A percentile compares a stretch with the other conserved stretches of the same genome.
Evolutionary conservation across 2,113 vertebrate genomes (phyloP).

Genomic region (Malurus elegans): DNA sequence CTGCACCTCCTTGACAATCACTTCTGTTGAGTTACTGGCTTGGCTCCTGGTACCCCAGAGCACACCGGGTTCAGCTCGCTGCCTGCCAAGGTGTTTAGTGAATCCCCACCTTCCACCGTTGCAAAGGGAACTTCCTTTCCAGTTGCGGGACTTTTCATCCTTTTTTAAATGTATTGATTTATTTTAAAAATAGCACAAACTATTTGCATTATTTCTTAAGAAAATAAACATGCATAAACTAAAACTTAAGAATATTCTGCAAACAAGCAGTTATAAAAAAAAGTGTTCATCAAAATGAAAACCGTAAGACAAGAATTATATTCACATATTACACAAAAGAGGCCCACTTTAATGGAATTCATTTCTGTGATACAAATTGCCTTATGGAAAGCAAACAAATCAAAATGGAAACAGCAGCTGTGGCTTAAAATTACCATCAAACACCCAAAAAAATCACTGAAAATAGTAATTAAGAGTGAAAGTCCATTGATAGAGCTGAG

Average conservation of each 20-base stretch:
- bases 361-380: constrained; percentile 43
- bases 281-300: not conserved
- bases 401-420: constrained; percentile 53
- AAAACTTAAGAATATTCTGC: not conserved
- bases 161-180: not conserved
- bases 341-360: constrained; percentile 13
- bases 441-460: constrained; percentile 8
- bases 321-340: constrained; percentile 8
- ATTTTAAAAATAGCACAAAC: not conserved
- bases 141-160: not conserved
- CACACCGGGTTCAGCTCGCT: fast-evolving
- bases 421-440: constrained; percentile 48
- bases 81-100: not conserved
- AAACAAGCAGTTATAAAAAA: constrained; percentile 2
- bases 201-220: not conserved
- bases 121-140: not conserved
- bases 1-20: too few relatives aligned
- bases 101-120: not conserved
- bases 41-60: fast-evolving
- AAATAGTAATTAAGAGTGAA: constrained; percentile 53
- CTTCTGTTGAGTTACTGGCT: not conserved
- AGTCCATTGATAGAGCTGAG: constrained; percentile 21
- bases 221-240: not conserved
- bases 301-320: not conserved
- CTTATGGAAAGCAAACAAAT: constrained; percentile 53